A percentile compares a stretch with the other conserved stretches of the same genome.
Conservation (phyloP, 2,113 vertebrate species). For the Austrofundulus limnaeus region DNA sequence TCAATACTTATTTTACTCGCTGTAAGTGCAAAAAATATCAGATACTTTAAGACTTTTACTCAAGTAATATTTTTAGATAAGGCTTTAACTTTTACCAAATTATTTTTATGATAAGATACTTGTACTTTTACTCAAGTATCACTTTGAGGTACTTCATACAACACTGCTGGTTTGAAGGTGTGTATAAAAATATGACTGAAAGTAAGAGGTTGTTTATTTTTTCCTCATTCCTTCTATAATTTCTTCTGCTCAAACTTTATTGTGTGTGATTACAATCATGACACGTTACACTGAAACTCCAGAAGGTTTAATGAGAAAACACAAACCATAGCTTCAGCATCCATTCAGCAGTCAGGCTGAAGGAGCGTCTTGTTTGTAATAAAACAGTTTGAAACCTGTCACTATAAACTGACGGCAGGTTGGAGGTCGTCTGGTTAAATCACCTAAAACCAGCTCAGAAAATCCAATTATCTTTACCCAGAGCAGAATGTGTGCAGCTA, state of each 20-base stretch:
- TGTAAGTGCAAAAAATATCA: too few relatives aligned
- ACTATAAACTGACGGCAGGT: neutral
- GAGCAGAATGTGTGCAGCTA: neutral
- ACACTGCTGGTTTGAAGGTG: too few relatives aligned
- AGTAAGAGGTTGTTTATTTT: too few relatives aligned
- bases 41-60: too few relatives aligned
- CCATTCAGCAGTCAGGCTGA: neutral
- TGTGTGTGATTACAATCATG: neutral
- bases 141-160: too few relatives aligned
- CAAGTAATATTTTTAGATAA: too few relatives aligned
- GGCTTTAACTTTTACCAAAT: too few relatives aligned
- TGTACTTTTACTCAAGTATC: too few relatives aligned
- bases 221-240: neutral
- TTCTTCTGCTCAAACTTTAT: neutral
- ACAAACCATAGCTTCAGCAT: neutral
- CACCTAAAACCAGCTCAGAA: neutral
- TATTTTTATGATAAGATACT: too few relatives aligned
- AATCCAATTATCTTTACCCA: slow-evolving; percentile 17
- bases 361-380: neutral
- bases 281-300: neutral
- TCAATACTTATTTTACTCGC: too few relatives aligned
- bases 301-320: neutral
- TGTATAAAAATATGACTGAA: too few relatives aligned
- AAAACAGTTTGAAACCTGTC: neutral
- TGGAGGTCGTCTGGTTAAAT: too few relatives aligned